Evolutionary conservation across 2,888 invertebrate genomes (phyloP).

Genomic region (Lomographa bimaculata): DNA sequence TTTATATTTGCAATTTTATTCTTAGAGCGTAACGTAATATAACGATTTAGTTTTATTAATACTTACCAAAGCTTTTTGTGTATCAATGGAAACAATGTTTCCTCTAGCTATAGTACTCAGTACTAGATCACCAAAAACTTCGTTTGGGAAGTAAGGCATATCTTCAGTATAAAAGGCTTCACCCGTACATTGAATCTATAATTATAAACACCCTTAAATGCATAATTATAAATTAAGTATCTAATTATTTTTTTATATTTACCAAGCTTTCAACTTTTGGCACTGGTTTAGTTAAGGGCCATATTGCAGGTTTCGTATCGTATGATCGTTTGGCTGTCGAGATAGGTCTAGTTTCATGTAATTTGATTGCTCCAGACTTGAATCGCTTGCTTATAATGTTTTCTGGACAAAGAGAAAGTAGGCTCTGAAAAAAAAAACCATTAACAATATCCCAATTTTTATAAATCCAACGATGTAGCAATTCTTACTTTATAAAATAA

Average conservation of each 20-base stretch:
- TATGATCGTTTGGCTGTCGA: slow-evolving; percentile 84
- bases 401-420: slow-evolving; percentile 74
- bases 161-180: slow-evolving; percentile 88
- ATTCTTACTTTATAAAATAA: slow-evolving; percentile 70
- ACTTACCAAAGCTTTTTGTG: slow-evolving; percentile 84
- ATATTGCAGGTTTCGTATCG: slow-evolving; percentile 82
- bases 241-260: no score
- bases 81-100: slow-evolving; percentile 82
- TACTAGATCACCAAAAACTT: slow-evolving; percentile 87
- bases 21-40: no score
- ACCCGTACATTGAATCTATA: slow-evolving; percentile 84
- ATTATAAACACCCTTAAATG: neutral
- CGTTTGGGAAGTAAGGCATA: slow-evolving; percentile 78
- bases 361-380: slow-evolving; percentile 62
- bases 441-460: neutral
- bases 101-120: slow-evolving; percentile 81
- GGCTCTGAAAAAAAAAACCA: slow-evolving; percentile 58
- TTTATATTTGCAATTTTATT: no score
- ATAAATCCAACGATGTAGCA: neutral
- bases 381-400: slow-evolving; percentile 59
- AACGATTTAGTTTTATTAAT: no score
- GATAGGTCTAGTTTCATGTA: slow-evolving; percentile 75
- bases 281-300: slow-evolving; percentile 86
- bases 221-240: no score
- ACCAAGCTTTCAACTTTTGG: slow-evolving; percentile 84